A percentile compares a stretch with the other conserved stretches of the same genome.
These are phyloP conservation scores for Habroteleia sp. DNA, from an alignment of 2,888 invertebrate genomes.

Conservation along the genomic window DNA sequence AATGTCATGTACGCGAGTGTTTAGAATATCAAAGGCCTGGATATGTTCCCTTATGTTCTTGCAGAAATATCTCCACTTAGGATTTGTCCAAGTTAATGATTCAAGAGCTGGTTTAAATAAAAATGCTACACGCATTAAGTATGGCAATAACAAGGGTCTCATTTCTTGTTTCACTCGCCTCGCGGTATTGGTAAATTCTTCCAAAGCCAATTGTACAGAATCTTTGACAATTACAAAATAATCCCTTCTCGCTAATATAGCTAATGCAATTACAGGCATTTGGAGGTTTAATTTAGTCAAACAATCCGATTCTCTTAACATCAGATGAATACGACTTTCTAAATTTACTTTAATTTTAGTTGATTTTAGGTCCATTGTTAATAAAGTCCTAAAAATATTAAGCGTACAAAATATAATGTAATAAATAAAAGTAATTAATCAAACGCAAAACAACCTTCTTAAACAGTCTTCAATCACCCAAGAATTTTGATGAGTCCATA, in stretches of 20 bases:
- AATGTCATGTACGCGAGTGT: constrained; percentile 92
- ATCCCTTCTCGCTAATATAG: constrained; percentile 88
- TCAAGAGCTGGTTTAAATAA: constrained; percentile 91
- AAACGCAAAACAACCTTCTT: constrained; percentile 73
- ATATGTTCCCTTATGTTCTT: constrained; percentile 89
- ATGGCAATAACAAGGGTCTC: constrained; percentile 93
- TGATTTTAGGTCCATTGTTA: constrained; percentile 84
- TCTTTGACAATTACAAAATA: constrained; percentile 89
- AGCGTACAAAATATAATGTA: background rate
- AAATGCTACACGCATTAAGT: constrained; percentile 91
- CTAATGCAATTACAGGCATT: constrained; percentile 90
- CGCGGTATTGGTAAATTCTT: constrained; percentile 88
- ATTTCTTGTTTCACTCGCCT: constrained; percentile 92
- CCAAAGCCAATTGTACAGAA: constrained; percentile 89
- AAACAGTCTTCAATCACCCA: constrained; percentile 78
- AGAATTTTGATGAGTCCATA: constrained; percentile 91
- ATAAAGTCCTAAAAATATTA: constrained; percentile 81
- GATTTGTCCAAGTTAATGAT: constrained; percentile 92
- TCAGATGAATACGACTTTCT: constrained; percentile 87
- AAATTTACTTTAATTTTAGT: constrained; percentile 89
- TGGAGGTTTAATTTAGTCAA: constrained; percentile 90
- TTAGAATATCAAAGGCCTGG: constrained; percentile 88
- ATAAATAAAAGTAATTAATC: background rate
- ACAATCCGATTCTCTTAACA: constrained; percentile 92
- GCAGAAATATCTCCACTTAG: constrained; percentile 90